Percentiles rank a stretch among this genome's conserved stretches.
Evolutionary conservation across 2,113 vertebrate species (phyloP).

Genomic region (Apteryx owenii): DNA sequence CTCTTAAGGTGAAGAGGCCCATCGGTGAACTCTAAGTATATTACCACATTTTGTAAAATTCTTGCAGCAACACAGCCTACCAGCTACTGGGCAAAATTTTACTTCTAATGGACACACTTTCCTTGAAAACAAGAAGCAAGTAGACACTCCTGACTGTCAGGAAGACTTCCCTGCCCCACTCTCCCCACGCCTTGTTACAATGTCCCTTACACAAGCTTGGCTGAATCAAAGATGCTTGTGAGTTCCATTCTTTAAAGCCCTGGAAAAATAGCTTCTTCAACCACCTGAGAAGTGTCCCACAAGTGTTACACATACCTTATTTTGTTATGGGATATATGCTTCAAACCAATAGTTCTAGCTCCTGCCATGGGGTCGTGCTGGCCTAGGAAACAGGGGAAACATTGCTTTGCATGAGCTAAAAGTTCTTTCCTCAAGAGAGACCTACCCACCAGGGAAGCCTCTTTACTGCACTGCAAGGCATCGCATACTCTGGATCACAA

Average conservation of each 20-base stretch:
- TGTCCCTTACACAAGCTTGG: background rate
- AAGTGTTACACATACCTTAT: background rate
- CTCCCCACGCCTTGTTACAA: background rate
- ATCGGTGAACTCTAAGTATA: background rate
- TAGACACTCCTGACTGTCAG: background rate
- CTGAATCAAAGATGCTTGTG: background rate
- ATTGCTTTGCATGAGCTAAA: background rate
- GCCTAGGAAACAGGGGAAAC: background rate
- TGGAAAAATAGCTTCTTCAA: background rate
- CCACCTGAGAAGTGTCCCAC: background rate
- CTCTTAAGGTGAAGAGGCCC: background rate
- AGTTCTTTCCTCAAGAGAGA: background rate
- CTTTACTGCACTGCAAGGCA: background rate
- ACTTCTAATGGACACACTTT: background rate
- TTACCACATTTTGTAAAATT: background rate
- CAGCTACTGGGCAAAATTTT: background rate
- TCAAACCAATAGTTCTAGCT: background rate
- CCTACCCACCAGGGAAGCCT: accelerated
- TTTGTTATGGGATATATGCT: background rate
- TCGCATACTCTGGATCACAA: background rate
- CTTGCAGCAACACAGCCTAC: background rate
- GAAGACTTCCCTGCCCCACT: background rate
- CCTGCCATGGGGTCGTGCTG: background rate
- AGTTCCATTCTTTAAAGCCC: background rate
- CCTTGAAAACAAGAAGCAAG: background rate